Evolutionary conservation across 2,888 invertebrate genomes (phyloP).

Genomic region (Andrena bucephala): DNA sequence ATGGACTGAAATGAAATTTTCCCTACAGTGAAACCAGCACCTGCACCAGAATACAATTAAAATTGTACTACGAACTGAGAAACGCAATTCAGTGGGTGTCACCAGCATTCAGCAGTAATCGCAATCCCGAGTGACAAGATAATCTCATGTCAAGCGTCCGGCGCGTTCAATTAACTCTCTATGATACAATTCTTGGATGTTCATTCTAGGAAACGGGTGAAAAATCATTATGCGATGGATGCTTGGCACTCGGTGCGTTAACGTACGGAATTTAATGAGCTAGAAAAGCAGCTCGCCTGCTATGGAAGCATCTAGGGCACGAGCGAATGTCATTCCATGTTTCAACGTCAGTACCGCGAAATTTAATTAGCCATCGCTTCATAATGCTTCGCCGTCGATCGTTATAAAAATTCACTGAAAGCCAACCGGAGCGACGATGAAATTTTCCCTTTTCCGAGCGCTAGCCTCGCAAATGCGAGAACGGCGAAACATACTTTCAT

Average conservation of each 20-base stretch:
- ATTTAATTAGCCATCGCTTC: constrained; percentile 43
- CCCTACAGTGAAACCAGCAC: too few relatives aligned
- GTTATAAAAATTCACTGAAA: constrained; percentile 28
- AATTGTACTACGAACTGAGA: not conserved
- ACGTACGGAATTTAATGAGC: constrained; percentile 32
- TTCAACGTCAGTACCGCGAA: constrained; percentile 18
- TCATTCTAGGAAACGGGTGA: not conserved
- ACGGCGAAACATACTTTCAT: constrained; percentile 10
- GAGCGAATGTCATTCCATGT: constrained; percentile 24
- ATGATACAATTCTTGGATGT: not conserved
- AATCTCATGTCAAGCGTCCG: constrained; percentile 2
- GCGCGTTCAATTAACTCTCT: constrained; percentile 2
- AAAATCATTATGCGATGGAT: not conserved
- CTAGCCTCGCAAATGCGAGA: not conserved
- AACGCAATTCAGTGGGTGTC: constrained; percentile 16
- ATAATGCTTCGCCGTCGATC: constrained; percentile 5
- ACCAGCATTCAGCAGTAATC: not conserved
- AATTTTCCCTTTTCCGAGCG: not conserved
- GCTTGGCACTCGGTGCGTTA: too few relatives aligned
- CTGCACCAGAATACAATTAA: not conserved
- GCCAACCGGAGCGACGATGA: not conserved
- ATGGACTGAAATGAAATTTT: too few relatives aligned
- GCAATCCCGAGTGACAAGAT: constrained; percentile 2
- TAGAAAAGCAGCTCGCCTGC: constrained; percentile 13
- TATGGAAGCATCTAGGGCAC: too few relatives aligned